Evolutionary conservation across 2,797 vertebrate species (phyloP), one percentile per base, ranked within the genome.

Genomic region (Acanthurus leucopareius): DNA sequence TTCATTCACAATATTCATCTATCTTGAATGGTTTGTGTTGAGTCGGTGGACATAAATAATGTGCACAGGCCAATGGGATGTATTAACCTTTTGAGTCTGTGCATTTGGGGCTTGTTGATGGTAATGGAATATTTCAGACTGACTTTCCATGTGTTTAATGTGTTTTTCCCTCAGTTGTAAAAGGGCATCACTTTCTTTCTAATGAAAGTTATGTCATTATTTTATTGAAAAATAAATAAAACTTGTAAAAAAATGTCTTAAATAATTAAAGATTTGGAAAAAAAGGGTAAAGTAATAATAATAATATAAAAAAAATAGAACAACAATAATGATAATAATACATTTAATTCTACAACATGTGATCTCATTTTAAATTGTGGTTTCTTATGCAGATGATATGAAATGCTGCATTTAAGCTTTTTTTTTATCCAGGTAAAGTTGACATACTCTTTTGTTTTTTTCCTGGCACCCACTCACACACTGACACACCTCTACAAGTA

Each of bases 1-100:
- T 70, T 76, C 52, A 65, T 69, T 76, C 63, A 62, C 65, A 68
- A 64, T 71, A 69, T 69, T 69, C 14, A 53, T 85, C 45, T 73
- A 22, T 61, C n/a, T 60, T 35, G 65, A 68, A 77, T 53, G n/a
- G 38, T 80, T 84, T 14, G 32, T 14, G 48, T 79, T 60, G 48
- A 60, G 45, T 52, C 5, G 45, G 35, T 68, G 22, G 67, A 75
- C 74, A 60, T 58, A 61, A 65, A 71, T 73, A 64, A 80, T 60
- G 44, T n/a, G 42, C 35, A 57, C 3, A 8, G 15, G 61, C 53
- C 10, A 22, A 7, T 42, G 60, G 65, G 68, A 62, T 32, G 47
- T 9, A 9, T 32, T 79, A 62, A 72, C 65, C 69, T 73, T 65
- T 54, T 64, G 17, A 62, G 62, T 25, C 22, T 40, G 32, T 79